A percentile compares a stretch with the other conserved stretches of the same genome.
Conservation (phyloP, 1,140 invertebrate genomes). For the Drosophila neocordata region DNA sequence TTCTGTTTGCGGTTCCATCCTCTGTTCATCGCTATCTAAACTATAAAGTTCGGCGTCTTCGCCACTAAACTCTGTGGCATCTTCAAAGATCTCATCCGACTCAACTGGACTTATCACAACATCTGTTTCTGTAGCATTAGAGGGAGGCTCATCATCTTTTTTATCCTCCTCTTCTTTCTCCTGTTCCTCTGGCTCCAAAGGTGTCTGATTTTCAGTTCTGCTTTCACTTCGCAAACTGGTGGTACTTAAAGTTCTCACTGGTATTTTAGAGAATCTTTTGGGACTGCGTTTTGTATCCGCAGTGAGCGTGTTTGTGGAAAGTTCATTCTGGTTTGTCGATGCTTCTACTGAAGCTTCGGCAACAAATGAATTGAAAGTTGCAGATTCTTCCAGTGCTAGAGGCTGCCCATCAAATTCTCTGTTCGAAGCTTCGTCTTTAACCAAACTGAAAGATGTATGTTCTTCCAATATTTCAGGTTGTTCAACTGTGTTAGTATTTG, state of each 20-base stretch:
- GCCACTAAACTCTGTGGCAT: constrained; percentile 62
- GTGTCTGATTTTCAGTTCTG: constrained; percentile 29
- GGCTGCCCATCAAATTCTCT: not conserved
- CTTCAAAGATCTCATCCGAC: constrained; percentile 66
- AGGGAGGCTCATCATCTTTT: not conserved
- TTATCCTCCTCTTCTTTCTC: not conserved
- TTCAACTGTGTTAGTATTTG: no score
- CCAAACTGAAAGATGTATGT: no score
- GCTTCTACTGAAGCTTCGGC: not conserved
- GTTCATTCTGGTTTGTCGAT: not conserved
- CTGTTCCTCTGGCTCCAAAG: constrained; percentile 15
- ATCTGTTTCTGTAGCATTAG: not conserved
- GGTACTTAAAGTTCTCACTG: constrained; percentile 58
- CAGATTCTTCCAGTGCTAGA: not conserved
- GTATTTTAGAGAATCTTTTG: constrained; percentile 67
- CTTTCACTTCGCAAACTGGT: constrained; percentile 60
- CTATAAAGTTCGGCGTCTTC: constrained; percentile 73
- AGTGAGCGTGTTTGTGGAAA: not conserved
- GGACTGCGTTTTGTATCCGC: constrained; percentile 31
- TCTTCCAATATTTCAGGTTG: no score
- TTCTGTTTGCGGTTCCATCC: constrained; percentile 30
- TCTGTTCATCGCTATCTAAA: constrained; percentile 53
- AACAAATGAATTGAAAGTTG: not conserved
- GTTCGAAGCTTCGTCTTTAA: not conserved
- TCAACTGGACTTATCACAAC: constrained; percentile 24